Conservation (phyloP, 92 coral and sea anemone species). For the Bergia sp. region DNA sequence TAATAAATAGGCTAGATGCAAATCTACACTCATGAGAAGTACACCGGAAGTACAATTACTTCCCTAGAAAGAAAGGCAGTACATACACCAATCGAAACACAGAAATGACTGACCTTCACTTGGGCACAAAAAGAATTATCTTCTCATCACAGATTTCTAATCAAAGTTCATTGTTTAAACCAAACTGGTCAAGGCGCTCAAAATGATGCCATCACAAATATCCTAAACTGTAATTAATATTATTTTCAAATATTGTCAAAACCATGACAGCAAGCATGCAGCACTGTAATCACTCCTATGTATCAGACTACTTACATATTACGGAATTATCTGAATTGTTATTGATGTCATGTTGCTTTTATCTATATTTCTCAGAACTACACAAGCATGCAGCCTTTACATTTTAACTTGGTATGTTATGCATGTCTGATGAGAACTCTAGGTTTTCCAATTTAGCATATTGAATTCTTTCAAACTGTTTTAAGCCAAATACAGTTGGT, state of each 20-base stretch:
- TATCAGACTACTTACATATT: no score
- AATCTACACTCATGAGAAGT: background rate
- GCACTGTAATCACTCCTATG: background rate
- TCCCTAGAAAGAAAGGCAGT: background rate
- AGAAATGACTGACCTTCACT: no score
- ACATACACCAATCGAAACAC: background rate
- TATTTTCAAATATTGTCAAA: background rate
- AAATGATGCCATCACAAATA: background rate
- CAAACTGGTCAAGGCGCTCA: background rate
- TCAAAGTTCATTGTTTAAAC: background rate
- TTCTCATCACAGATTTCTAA: background rate
- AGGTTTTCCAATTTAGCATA: background rate
- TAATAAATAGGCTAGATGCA: slow-evolving; percentile 12
- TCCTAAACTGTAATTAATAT: background rate
- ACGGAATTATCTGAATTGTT: background rate
- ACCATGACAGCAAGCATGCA: background rate
- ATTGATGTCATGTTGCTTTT: background rate
- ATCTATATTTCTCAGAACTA: no score
- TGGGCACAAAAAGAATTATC: background rate
- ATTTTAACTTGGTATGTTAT: no score
- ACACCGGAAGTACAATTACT: background rate
- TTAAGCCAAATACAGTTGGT: background rate
- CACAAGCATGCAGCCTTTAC: no score
- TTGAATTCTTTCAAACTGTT: background rate
- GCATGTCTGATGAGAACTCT: background rate